phyloP scores from a whole-genome alignment of 2,113 vertebrate genomes.

The Dendropsophus ebraccatus region DNA sequence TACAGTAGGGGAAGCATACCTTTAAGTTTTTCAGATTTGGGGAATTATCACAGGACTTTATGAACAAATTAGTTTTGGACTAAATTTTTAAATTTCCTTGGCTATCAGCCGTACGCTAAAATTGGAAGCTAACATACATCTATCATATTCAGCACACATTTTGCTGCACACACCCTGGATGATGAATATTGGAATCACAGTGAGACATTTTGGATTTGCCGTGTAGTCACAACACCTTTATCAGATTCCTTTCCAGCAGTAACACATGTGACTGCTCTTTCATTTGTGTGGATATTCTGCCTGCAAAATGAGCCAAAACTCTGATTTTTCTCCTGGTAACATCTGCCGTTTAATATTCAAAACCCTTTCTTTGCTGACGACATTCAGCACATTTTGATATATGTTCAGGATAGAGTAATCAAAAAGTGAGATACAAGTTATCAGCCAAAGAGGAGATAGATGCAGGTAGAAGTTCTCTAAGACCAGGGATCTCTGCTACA shows the following conservation, averaged over 20 bases:
- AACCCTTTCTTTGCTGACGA: background rate
- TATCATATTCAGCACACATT: background rate
- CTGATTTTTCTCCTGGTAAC: background rate
- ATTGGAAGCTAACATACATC: conserved; percentile 23
- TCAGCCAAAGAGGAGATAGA: background rate
- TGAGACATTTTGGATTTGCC: conserved; percentile 52
- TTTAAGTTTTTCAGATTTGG: background rate
- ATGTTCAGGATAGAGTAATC: background rate
- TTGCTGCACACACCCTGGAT: conserved; percentile 15
- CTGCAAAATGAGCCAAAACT: conserved; percentile 34
- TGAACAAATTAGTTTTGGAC: background rate
- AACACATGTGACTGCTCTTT: conserved; percentile 39
- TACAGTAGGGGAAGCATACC: background rate
- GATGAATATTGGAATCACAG: conserved; percentile 42
- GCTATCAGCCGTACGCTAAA: background rate
- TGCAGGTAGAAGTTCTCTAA: background rate
- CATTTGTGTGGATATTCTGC: conserved; percentile 2
- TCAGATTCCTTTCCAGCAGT: conserved; percentile 18
- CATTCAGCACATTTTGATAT: conserved; percentile 24
- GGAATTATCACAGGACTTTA: background rate
- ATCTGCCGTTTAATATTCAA: conserved; percentile 38
- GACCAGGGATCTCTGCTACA: background rate
- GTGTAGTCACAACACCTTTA: conserved; percentile 43
- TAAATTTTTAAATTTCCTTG: background rate
- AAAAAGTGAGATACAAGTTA: background rate